Base-by-base conservation (phyloP, 2,113 vertebrate species). In the Charina bottae region DNA sequence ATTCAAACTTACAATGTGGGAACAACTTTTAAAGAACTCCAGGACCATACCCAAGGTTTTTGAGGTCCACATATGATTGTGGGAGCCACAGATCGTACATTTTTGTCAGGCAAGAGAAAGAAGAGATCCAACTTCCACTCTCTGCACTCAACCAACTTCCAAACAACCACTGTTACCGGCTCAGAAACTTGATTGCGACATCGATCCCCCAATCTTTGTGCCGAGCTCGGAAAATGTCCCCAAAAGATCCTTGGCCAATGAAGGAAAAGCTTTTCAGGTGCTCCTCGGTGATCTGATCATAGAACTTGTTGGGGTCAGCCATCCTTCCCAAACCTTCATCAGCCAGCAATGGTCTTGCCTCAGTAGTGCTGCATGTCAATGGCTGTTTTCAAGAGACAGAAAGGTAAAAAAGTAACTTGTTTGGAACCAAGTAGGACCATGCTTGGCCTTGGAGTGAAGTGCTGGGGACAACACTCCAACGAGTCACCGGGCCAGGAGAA, bases 161-260 rank as follows among this genome's bases (percentile, higher is more conserved):
- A 19, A 9, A 9, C 56, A 83, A 6, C 23, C 21, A 42, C 2
- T 3, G 9, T 12, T 95, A 94, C 54, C 89, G 46, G 7, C 95
- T 96, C 78, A 98, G 96, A 28, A 97, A 89, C 90, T 98, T 98
- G 46, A 98, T 87, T 6, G 98, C 98, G 56, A 98, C 97, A 4
- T 97, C 83, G 13, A 94, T 95, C 11, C 94, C 92, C 97, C 96
- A 97, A 4, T 33, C 23, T 2, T 1, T 85, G 84, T 98, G 97
- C 26, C 95, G 95, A 87, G 95, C 97, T 88, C 94, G 96, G 91
- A 95, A 96, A 85, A 98, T 95, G 88, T 96, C 46, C 1, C 98
- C 98, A 3, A 98, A 98, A 0, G 97, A 97, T 1, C 98, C 98
- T 5, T 89, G 87, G 33, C 94, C 97, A 86, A 97, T 96, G 64